Evolutionary conservation across 2,797 vertebrate species (phyloP).

Genomic region (Microhierax caerulescens): DNA sequence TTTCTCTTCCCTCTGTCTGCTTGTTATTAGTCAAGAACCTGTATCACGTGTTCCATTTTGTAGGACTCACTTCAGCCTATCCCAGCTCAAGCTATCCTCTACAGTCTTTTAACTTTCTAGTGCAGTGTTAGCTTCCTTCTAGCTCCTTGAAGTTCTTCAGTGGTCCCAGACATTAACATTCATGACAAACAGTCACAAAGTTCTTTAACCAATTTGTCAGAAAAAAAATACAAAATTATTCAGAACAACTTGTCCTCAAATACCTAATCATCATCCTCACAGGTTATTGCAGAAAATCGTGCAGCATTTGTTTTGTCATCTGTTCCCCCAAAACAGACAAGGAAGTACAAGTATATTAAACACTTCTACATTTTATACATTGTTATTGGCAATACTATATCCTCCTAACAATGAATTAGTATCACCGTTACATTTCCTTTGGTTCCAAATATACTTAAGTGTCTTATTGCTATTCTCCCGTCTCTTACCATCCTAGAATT

Average conservation of each 20-base stretch:
- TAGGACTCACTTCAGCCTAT: neutral
- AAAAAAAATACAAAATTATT: neutral
- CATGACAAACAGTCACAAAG: neutral
- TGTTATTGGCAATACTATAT: neutral
- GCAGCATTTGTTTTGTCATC: neutral
- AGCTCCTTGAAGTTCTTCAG: neutral
- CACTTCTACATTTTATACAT: neutral
- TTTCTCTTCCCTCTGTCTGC: neutral
- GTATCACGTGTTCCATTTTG: accelerated
- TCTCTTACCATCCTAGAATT: neutral
- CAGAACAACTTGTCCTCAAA: neutral
- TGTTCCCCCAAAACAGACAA: neutral
- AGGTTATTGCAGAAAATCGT: neutral
- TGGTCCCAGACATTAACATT: neutral
- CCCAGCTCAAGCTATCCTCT: neutral
- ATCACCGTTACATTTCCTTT: neutral
- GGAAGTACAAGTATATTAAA: neutral
- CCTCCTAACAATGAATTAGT: neutral
- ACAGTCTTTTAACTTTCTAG: neutral
- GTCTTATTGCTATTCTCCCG: neutral
- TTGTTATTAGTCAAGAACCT: neutral
- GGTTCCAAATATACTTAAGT: neutral
- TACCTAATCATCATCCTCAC: neutral
- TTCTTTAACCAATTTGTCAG: neutral
- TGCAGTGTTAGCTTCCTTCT: neutral